phyloP scores from a whole-genome alignment of 2,797 vertebrate genomes.

The Gephyroberyx darwinii region DNA sequence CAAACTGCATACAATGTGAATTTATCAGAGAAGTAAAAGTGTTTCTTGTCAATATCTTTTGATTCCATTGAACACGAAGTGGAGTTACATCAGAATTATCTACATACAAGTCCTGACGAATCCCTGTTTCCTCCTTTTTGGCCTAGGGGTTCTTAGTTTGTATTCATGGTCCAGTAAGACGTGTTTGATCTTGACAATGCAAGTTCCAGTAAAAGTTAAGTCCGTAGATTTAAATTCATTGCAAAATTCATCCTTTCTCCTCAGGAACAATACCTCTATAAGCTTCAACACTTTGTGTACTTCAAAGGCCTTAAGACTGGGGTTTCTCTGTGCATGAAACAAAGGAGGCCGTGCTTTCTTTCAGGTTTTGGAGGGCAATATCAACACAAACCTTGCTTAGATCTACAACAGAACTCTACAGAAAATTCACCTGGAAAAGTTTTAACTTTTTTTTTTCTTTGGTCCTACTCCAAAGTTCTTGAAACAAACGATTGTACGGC shows the following conservation, averaged over 20 bases:
- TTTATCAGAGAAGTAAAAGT: constrained; percentile 45
- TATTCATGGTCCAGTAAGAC: constrained; percentile 75
- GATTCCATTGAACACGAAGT: constrained; percentile 40
- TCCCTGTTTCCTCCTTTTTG: constrained; percentile 44
- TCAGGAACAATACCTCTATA: constrained; percentile 75
- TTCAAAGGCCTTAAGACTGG: constrained; percentile 79
- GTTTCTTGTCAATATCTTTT: constrained; percentile 36
- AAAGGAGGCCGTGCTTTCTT: constrained; percentile 70
- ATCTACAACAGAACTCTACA: constrained; percentile 57
- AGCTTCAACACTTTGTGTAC: constrained; percentile 80
- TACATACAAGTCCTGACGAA: constrained; percentile 51
- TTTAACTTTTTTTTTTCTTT: constrained; percentile 37
- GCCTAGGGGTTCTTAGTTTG: constrained; percentile 66
- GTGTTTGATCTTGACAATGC: constrained; percentile 80
- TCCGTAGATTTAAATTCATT: constrained; percentile 78
- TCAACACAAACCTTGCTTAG: constrained; percentile 71
- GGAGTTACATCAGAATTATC: constrained; percentile 65
- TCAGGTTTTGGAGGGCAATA: constrained; percentile 69
- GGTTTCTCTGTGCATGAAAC: constrained; percentile 76
- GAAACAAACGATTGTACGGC: constrained; percentile 64
- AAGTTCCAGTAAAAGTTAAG: constrained; percentile 75
- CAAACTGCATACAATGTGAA: constrained; percentile 29
- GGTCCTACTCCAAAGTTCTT: constrained; percentile 69
- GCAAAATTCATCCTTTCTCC: constrained; percentile 75
- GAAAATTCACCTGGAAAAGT: constrained; percentile 68